Evolutionary conservation across 2,888 invertebrate species (phyloP).

Genomic region (Anarsia innoxiella): DNA sequence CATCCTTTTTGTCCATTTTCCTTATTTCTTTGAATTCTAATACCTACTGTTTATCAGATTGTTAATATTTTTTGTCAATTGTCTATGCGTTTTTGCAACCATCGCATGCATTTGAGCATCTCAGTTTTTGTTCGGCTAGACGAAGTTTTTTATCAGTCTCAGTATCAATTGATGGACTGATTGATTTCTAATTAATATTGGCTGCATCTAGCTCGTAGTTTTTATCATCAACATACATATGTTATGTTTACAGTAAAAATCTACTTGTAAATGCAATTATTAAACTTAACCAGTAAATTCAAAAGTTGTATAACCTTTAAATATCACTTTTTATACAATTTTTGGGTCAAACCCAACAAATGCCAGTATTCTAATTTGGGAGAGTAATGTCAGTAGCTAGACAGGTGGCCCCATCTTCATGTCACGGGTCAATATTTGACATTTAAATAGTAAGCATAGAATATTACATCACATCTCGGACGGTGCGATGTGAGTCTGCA

Average conservation of each 20-base stretch:
- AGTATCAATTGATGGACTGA: too few relatives aligned
- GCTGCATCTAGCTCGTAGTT: too few relatives aligned
- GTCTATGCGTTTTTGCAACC: neutral
- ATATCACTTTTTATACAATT: neutral
- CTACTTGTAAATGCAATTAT: too few relatives aligned
- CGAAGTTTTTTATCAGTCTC: conserved; percentile 8
- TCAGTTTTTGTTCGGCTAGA: neutral
- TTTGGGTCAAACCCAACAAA: neutral
- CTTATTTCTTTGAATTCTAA: too few relatives aligned
- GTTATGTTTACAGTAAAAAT: too few relatives aligned
- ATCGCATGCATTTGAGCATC: neutral
- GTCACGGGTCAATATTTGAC: conserved; percentile 68
- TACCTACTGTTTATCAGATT: too few relatives aligned
- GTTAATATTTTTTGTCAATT: neutral
- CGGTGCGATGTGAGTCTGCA: conserved; percentile 23
- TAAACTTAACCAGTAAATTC: neutral
- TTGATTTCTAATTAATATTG: too few relatives aligned
- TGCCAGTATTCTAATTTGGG: neutral
- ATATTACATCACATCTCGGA: conserved; percentile 43
- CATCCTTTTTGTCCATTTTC: too few relatives aligned
- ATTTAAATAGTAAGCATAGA: conserved; percentile 48
- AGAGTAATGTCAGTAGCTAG: conserved; percentile 19
- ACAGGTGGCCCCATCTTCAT: conserved; percentile 44
- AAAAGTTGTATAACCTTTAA: neutral
- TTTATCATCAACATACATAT: too few relatives aligned